phyloP scores from a whole-genome alignment of 30 jellyfish, hydroid and myxozoan genomes.

The Hydra vulgaris region DNA sequence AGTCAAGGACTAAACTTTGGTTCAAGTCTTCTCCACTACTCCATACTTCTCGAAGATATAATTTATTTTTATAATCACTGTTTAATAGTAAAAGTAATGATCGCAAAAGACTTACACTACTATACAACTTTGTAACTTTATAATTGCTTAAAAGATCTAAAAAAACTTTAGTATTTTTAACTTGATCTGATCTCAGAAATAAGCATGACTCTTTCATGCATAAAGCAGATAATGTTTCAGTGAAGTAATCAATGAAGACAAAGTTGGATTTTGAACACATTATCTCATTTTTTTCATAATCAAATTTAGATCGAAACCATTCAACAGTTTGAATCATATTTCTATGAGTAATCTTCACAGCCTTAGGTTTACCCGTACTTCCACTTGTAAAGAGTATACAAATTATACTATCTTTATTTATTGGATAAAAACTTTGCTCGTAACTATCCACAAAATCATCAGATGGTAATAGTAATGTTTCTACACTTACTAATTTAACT shows the following conservation, averaged over 20 bases:
- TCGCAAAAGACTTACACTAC: not conserved
- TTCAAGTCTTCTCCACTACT: not conserved
- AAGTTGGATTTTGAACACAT: conserved; percentile 1
- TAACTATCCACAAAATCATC: not conserved
- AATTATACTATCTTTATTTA: not conserved
- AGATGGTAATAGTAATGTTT: not conserved
- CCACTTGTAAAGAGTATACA: conserved; percentile 11
- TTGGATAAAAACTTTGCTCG: not conserved
- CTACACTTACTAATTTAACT: no score
- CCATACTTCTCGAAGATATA: not conserved
- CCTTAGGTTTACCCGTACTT: conserved; percentile 1
- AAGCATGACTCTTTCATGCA: not conserved
- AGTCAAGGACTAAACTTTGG: not conserved
- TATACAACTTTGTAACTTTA: not conserved
- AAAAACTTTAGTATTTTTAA: not conserved
- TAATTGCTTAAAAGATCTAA: not conserved
- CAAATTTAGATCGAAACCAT: not conserved
- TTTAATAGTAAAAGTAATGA: not conserved
- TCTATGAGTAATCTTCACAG: not conserved
- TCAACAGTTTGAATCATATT: not conserved
- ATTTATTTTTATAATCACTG: not conserved
- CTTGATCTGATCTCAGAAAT: not conserved
- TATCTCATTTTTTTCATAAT: not conserved
- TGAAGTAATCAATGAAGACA: conserved; percentile 2
- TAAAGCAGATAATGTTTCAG: not conserved